A percentile compares a stretch with the other conserved stretches of the same genome.
phyloP scores from a whole-genome alignment of 2,113 vertebrate species.

The Marmota flaviventris region DNA sequence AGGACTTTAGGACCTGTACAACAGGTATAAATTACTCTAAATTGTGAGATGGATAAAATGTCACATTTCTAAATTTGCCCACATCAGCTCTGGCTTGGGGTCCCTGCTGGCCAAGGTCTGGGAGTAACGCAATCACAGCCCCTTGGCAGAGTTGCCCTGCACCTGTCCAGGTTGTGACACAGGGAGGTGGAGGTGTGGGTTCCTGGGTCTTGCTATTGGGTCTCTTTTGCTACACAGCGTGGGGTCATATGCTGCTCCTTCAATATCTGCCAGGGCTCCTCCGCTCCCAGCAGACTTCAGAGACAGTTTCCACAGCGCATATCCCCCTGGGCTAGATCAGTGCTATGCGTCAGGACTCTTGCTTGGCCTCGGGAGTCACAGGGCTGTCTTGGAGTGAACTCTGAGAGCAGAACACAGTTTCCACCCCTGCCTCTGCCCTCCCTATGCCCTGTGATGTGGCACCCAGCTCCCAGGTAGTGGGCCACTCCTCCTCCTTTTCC shows the following conservation, averaged over 20 bases:
- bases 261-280: neutral
- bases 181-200: rapidly evolving
- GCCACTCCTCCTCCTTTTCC: neutral
- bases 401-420: neutral
- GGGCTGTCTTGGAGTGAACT: neutral
- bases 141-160: neutral
- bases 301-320: neutral
- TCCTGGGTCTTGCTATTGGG: rapidly evolving
- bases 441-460: too few species aligned
- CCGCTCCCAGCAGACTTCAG: neutral
- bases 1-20: neutral
- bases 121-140: neutral
- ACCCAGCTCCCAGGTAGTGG: too few species aligned
- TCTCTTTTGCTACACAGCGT: neutral
- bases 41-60: neutral
- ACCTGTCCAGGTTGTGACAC: rapidly evolving
- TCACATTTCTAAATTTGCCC: neutral
- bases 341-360: neutral
- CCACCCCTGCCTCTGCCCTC: neutral
- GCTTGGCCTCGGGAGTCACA: rapidly evolving
- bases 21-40: neutral
- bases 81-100: neutral
- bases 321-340: neutral
- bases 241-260: neutral
- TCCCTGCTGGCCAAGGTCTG: neutral